Evolutionary conservation across 2,888 invertebrate species (phyloP).

Genomic region (Eupithecia pulchellata): DNA sequence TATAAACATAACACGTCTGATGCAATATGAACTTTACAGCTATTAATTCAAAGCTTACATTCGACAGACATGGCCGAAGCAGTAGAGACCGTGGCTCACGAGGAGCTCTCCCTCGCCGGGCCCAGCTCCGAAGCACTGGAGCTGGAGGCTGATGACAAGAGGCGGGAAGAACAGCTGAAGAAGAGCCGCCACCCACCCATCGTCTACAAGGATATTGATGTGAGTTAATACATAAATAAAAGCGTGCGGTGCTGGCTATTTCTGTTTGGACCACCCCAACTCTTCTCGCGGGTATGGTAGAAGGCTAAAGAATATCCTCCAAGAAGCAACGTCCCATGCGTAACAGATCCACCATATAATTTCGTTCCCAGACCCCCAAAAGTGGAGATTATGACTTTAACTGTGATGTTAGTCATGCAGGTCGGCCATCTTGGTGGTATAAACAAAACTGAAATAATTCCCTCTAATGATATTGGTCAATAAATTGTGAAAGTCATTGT

Average conservation of each 20-base stretch:
- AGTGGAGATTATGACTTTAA: not conserved
- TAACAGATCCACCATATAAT: not conserved
- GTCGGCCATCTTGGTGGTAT: too few relatives aligned
- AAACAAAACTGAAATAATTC: too few relatives aligned
- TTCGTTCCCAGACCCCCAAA: not conserved
- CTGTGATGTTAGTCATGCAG: too few relatives aligned
- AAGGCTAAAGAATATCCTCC: not conserved
- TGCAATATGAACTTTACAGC: not conserved
- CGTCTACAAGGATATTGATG: slow-evolving; percentile 90
- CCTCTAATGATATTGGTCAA: not conserved
- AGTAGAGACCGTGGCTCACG: slow-evolving; percentile 56
- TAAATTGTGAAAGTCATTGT: not conserved
- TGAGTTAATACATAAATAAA: slow-evolving; percentile 70
- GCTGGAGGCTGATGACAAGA: slow-evolving; percentile 86
- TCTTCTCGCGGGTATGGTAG: not conserved
- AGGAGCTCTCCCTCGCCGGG: slow-evolving; percentile 71
- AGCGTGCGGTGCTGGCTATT: not conserved
- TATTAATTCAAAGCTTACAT: not conserved
- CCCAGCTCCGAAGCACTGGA: slow-evolving; percentile 67
- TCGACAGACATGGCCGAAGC: slow-evolving; percentile 76
- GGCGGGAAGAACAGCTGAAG: slow-evolving; percentile 89
- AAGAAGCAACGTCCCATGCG: not conserved
- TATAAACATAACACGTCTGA: not conserved
- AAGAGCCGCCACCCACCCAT: slow-evolving; percentile 92
- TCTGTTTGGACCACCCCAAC: not conserved